phyloP scores from a whole-genome alignment of 2,888 invertebrate genomes.

The Masnerella sp. region DNA sequence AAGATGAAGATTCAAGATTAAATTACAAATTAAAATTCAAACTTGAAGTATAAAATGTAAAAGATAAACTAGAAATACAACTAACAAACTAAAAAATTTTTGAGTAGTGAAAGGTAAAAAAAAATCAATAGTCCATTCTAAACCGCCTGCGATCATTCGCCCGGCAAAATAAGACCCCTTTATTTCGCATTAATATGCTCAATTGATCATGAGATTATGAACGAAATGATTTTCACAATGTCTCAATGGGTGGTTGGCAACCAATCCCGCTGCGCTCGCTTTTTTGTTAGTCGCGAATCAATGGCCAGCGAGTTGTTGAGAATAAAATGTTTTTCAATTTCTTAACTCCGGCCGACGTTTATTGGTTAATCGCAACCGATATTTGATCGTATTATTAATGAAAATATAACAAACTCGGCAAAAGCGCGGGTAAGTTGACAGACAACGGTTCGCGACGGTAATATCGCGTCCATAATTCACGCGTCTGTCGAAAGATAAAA shows the following conservation, averaged over 20 bases:
- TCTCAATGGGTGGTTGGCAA: slow-evolving; percentile 76
- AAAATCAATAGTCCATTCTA: too few relatives aligned
- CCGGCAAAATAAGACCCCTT: slow-evolving; percentile 5
- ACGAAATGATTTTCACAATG: slow-evolving; percentile 69
- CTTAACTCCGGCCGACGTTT: not conserved
- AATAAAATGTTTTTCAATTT: slow-evolving; percentile 34
- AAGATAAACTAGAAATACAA: too few relatives aligned
- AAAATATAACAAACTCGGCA: slow-evolving; percentile 12
- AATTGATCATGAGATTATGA: slow-evolving; percentile 70
- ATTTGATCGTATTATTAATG: slow-evolving; percentile 12
- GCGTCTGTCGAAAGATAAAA: slow-evolving; percentile 23
- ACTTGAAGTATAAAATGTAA: too few relatives aligned
- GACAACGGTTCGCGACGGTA: slow-evolving; percentile 4
- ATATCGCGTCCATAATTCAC: slow-evolving; percentile 22
- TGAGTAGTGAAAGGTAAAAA: too few relatives aligned
- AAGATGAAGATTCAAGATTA: too few relatives aligned
- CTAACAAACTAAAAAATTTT: too few relatives aligned
- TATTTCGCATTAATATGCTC: slow-evolving; percentile 68
- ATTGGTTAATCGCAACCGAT: slow-evolving; percentile 7
- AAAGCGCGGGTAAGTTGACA: slow-evolving; percentile 8
- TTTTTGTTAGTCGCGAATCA: slow-evolving; percentile 40
- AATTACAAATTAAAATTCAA: too few relatives aligned
- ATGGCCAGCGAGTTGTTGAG: slow-evolving; percentile 63
- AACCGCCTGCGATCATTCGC: too few relatives aligned
- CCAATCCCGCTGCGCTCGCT: slow-evolving; percentile 68